Evolutionary conservation across 2,797 vertebrate species (phyloP).

Genomic region (Jordanella pulchra): DNA sequence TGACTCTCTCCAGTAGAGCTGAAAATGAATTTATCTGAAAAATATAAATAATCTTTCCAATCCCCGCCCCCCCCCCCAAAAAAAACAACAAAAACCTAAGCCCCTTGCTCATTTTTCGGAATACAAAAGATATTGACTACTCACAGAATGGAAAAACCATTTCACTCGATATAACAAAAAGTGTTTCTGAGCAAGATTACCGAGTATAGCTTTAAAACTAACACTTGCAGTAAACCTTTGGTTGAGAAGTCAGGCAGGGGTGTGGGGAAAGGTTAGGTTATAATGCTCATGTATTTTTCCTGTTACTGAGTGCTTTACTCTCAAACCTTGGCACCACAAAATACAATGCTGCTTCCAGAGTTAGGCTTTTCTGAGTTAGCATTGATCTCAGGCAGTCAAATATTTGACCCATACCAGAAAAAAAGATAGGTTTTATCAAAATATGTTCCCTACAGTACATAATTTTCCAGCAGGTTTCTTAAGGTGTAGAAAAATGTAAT

Average conservation of each 20-base stretch:
- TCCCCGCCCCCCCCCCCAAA: too few species aligned
- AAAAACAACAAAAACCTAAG: too few species aligned
- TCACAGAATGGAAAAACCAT: too few species aligned
- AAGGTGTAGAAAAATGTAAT: slow-evolving; percentile 48
- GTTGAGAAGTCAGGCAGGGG: neutral
- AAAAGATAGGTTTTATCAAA: neutral
- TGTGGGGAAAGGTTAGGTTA: neutral
- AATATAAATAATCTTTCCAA: too few species aligned
- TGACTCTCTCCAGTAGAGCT: too few species aligned
- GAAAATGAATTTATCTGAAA: neutral
- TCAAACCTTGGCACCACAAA: neutral
- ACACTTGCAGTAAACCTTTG: neutral
- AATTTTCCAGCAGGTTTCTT: slow-evolving; percentile 42
- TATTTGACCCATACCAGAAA: neutral
- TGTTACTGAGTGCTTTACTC: neutral
- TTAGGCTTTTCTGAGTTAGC: neutral
- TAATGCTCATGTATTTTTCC: neutral
- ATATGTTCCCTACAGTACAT: slow-evolving; percentile 22
- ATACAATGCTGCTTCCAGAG: neutral
- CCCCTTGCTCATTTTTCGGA: too few species aligned
- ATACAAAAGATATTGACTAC: too few species aligned
- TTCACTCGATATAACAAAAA: too few species aligned
- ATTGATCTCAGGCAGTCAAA: slow-evolving; percentile 7
- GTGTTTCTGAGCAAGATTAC: neutral
- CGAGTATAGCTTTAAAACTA: neutral